Conservation (phyloP, 2,113 vertebrate genomes). For the Hypomesus transpacificus region DNA sequence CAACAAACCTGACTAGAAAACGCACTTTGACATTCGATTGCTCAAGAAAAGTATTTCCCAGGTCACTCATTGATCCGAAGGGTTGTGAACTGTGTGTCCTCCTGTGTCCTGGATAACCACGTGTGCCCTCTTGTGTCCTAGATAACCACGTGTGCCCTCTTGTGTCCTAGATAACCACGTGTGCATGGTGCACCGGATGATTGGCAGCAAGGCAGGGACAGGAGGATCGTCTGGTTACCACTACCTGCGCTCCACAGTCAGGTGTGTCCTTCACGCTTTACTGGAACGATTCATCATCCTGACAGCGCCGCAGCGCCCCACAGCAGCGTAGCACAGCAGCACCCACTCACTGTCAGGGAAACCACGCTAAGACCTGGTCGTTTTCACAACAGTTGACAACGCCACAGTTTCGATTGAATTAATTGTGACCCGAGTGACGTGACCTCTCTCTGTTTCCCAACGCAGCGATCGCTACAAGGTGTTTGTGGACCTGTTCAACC, state of each 20-base stretch:
- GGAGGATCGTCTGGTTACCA: constrained; percentile 95
- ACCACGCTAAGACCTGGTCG: too few relatives aligned
- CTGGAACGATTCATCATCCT: background rate
- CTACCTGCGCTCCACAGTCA: constrained; percentile 93
- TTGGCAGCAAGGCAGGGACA: constrained; percentile 90
- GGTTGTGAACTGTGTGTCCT: background rate
- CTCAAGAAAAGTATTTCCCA: background rate
- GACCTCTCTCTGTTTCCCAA: background rate
- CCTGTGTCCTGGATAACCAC: constrained; percentile 1
- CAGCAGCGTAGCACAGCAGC: background rate
- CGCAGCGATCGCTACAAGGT: constrained; percentile 96
- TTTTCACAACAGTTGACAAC: too few relatives aligned
- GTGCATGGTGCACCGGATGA: constrained; percentile 96
- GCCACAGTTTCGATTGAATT: too few relatives aligned
- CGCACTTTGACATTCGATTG: too few relatives aligned
- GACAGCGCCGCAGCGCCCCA: background rate
- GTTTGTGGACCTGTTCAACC: constrained; percentile 96
- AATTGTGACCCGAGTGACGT: too few relatives aligned
- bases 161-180: constrained; percentile 85
- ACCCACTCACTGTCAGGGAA: too few relatives aligned
- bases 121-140: background rate
- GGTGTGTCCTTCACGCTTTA: constrained; percentile 63
- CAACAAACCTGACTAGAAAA: too few relatives aligned
- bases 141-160: background rate
- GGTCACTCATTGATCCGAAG: background rate